Evolutionary conservation across 2,888 invertebrate genomes (phyloP), one percentile per base, ranked within the genome.

Genomic region (Theretra japonica): DNA sequence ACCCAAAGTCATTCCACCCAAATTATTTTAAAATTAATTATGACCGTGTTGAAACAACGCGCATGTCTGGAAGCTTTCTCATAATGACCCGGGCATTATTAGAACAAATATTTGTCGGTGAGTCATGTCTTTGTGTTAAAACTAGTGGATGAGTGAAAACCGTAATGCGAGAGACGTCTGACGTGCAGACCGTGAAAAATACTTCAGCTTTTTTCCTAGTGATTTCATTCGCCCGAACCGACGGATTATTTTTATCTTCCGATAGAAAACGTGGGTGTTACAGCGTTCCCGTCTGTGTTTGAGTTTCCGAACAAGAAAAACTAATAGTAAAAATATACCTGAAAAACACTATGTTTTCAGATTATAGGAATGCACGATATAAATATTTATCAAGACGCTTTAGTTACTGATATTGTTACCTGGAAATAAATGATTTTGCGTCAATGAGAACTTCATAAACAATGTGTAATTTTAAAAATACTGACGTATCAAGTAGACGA

Each of bases 71-170:
- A 65, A 23, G 48, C 4, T 48, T 65, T 65, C 23, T 48, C 17
- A 15, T 17, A 21, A 23, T 23, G 48, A 17, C 21, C 65, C 41
- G 65, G 48, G 41, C 65, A 48, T 48, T 62, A 21, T 41, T 65
- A 65, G 23, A 65, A 53, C 19, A 33, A 71, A 56, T 86, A 87
- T 84, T 88, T 74, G 85, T 80, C 85, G 87, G 78, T 93, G 93
- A 92, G 80, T 91, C 92, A 92, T 77, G 82, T 77, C 91, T 91
- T 92, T 92, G 92, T 92, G 85, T 82, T 80, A 81, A 79, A 78
- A 75, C 75, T 75, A 78, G 53, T 68, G 53, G 70, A 68, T 68
- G 68, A 76, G 78, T 77, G 80, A 81, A 83, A 82, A 80, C 77
- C 72, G 76, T 82, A 79, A 77, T 76, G 81, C 77, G 70, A 77